Conservation (phyloP, 2,113 vertebrate genomes). For the Mandrillus leucophaeus region DNA sequence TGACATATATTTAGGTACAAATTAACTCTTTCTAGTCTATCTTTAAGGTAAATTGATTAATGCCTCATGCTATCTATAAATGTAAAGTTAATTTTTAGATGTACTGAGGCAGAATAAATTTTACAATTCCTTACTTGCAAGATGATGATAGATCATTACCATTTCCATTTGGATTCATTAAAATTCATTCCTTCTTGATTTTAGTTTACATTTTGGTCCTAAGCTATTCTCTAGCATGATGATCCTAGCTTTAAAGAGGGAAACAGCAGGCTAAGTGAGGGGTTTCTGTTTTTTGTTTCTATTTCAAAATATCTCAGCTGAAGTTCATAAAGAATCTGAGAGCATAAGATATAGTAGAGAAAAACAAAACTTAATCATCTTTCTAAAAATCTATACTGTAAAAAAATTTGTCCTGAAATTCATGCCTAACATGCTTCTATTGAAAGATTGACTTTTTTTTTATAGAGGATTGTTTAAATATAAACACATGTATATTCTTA, state of each 20-base stretch:
- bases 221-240: constrained; percentile 29
- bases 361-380: background rate
- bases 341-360: background rate
- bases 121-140: constrained; percentile 48
- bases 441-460: constrained; percentile 45
- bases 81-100: constrained; percentile 32
- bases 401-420: constrained; percentile 41
- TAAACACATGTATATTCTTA: too few species aligned
- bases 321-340: constrained; percentile 33
- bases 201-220: constrained; percentile 49
- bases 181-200: constrained; percentile 54
- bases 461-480: constrained; percentile 8
- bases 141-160: constrained; percentile 44
- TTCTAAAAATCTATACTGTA: background rate
- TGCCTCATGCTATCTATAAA: background rate
- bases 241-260: constrained; percentile 20
- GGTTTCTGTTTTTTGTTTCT: background rate
- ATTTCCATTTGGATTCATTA: constrained; percentile 39
- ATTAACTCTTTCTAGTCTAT: background rate
- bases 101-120: constrained; percentile 33
- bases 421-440: background rate
- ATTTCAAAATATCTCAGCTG: constrained; percentile 44
- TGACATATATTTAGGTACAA: background rate
- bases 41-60: constrained; percentile 42
- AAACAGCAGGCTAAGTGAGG: background rate